Base-by-base conservation (phyloP, 2,113 vertebrate genomes). In the Passerina amoena region DNA sequence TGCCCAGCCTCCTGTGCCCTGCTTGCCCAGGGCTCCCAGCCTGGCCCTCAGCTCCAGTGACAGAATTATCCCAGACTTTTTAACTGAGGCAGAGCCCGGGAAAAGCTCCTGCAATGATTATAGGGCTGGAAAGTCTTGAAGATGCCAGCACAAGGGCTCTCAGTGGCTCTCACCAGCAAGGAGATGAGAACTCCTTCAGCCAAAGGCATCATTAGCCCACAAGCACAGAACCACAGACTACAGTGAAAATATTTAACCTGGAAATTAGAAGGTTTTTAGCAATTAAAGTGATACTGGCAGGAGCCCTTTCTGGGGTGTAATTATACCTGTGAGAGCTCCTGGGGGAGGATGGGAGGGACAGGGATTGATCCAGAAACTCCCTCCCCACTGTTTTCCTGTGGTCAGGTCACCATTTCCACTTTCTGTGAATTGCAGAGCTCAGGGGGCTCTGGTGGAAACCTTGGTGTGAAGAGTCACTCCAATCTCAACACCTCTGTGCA, bases 241-340 rank as follows among this genome's bases (percentile, higher is more conserved):
- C 18, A 66, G 11, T 63, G 82, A 25, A 92, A 96, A 95, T 90
- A 81, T 86, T 95, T 63, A 81, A 88, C 64, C 56, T 88, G 50
- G 27, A 88, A 90, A 92, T 94, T 25, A 92, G 64, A 78, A 64
- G 21, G 27, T 53, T 24, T 37, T 88, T 33, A 54, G 38, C 59
- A 79, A 47, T 81, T 95, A n/a, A 44, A 88, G 31, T 9, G 35
- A 61, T 16, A 16, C 15, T 21, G 40, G 38, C 10, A 51, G 51
- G 50, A 92, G 31, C 28, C 18, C 11, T 6, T 73, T 48, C 27
- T 66, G 24, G 31, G 47, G 19, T 44, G 1, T 53, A 2, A 66
- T 82, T 70, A 11, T 6, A 45, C 23, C 37, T 14, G 1, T 0
- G 0, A 22, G 37, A 31, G 3, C 28, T 86, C 19, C 37, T 20